Evolutionary conservation across 2,797 vertebrate genomes (phyloP).

Genomic region (Lophotriccus pileatus): DNA sequence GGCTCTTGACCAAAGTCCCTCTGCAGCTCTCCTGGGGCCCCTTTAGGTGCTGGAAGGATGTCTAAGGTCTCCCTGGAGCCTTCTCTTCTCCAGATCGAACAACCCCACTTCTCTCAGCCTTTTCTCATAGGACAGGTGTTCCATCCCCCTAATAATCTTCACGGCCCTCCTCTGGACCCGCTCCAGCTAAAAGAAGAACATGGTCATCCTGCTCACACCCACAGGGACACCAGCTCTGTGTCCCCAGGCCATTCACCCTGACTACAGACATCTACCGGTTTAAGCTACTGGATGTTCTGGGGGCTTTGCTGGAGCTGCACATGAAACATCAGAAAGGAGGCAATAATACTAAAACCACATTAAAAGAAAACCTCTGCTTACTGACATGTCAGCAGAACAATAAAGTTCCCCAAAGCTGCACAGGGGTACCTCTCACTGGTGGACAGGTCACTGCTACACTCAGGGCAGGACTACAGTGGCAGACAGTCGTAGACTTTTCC

Average conservation of each 20-base stretch:
- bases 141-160: background rate
- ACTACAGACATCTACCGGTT: background rate
- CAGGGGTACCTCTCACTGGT: background rate
- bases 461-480: background rate
- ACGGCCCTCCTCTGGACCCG: background rate
- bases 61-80: background rate
- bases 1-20: background rate
- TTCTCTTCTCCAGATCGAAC: background rate
- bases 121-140: background rate
- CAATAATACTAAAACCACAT: too few species aligned
- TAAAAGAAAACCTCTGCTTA: background rate
- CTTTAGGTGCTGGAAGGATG: background rate
- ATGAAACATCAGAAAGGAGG: background rate
- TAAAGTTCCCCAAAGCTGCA: background rate
- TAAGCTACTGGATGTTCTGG: background rate
- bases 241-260: background rate
- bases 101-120: too few species aligned
- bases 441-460: background rate
- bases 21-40: background rate
- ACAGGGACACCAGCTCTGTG: background rate
- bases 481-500: background rate
- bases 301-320: background rate
- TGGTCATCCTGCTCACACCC: rapidly evolving
- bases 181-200: background rate
- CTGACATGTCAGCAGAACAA: background rate